Conservation (phyloP, 1,140 invertebrate genomes). For the Chrysoperla carnea region DNA sequence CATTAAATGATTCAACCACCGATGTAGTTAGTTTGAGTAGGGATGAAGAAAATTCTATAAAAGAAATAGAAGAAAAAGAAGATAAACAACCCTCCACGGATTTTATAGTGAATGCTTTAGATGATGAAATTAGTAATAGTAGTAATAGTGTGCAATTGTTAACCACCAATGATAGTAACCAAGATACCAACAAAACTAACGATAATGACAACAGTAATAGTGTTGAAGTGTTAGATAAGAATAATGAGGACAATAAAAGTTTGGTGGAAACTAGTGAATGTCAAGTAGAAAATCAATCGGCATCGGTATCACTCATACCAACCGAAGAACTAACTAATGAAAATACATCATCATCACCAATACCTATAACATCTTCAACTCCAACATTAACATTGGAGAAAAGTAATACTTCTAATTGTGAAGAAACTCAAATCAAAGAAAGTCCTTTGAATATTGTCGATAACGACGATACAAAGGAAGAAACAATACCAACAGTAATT, state of each 20-base stretch:
- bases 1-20: neutral
- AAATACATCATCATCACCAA: too few species aligned
- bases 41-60: slow-evolving; percentile 1
- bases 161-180: neutral
- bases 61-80: slow-evolving; percentile 5
- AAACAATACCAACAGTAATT: slow-evolving; percentile 24
- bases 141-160: slow-evolving; percentile 12
- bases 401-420: too few species aligned
- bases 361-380: too few species aligned
- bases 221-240: slow-evolving; percentile 1
- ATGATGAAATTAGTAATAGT: slow-evolving; percentile 12
- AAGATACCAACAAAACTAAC: too few species aligned
- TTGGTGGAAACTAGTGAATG: slow-evolving; percentile 1
- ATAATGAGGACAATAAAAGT: slow-evolving; percentile 4
- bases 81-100: slow-evolving; percentile 4
- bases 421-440: too few species aligned
- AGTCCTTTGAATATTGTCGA: slow-evolving; percentile 10
- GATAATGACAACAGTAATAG: too few species aligned
- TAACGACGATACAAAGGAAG: slow-evolving; percentile 24
- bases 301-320: neutral
- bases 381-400: too few species aligned
- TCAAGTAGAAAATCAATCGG: neutral
- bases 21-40: neutral
- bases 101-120: slow-evolving; percentile 3
- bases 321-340: too few species aligned